A percentile compares a stretch with the other conserved stretches of the same genome.
Conservation (phyloP, 2,113 vertebrate genomes). For the Sphyrna mokarran region DNA sequence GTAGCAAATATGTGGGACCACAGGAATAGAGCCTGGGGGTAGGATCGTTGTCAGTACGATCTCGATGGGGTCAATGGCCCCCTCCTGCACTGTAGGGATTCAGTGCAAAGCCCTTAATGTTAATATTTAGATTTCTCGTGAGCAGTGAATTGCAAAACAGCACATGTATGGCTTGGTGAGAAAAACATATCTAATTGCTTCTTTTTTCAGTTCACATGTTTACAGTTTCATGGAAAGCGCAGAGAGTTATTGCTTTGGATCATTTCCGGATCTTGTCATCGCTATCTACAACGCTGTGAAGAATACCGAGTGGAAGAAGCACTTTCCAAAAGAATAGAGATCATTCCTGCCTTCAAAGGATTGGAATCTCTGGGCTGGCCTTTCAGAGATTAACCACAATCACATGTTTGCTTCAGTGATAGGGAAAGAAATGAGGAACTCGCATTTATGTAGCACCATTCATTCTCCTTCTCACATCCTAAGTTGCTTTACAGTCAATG, state of each 20-base stretch:
- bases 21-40: no score
- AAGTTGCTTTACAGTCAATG: neutral
- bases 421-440: neutral
- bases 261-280: neutral
- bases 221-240: neutral
- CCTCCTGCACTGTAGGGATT: no score
- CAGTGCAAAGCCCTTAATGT: no score
- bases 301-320: neutral
- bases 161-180: neutral
- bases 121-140: neutral
- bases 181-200: neutral
- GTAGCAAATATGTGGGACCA: no score
- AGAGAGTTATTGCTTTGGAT: neutral
- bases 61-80: no score
- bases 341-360: neutral
- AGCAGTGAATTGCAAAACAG: neutral
- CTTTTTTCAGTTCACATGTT: neutral
- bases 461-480: neutral
- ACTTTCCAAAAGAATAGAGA: neutral
- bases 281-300: neutral
- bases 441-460: neutral
- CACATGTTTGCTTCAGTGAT: neutral
- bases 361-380: neutral
- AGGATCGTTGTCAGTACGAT: no score
- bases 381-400: neutral